These are phyloP conservation scores for Hemichromis elongatus DNA, from an alignment of 2,113 vertebrate genomes.

Conservation along the genomic window DNA sequence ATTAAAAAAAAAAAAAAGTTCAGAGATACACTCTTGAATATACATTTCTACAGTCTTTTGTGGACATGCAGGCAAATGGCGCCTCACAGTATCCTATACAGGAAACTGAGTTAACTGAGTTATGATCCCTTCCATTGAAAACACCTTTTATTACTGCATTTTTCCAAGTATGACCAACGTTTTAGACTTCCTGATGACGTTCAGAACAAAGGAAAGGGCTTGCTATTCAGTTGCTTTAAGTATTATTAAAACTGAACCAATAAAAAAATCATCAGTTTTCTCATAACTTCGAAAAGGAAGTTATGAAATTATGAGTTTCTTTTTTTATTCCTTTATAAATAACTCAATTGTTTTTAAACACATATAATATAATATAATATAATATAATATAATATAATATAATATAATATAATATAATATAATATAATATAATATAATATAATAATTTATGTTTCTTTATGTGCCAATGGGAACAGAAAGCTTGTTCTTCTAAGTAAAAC, in stretches of 20 bases:
- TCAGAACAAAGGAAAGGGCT: not conserved
- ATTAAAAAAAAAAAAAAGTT: not conserved
- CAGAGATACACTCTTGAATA: not conserved
- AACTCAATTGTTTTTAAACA: not conserved
- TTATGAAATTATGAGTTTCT: not conserved
- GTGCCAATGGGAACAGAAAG: not conserved
- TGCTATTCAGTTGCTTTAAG: not conserved
- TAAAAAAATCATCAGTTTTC: not conserved
- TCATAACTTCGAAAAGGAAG: not conserved
- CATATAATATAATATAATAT: not conserved
- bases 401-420: not conserved
- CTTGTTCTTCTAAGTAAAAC: not conserved
- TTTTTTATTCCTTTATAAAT: not conserved
- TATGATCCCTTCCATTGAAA: not conserved
- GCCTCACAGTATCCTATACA: not conserved
- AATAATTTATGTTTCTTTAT: not conserved
- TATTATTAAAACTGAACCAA: too few species aligned
- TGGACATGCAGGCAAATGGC: not conserved
- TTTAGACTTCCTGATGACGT: constrained; percentile 22
- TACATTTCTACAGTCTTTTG: not conserved
- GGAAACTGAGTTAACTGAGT: not conserved
- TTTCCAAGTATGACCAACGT: constrained; percentile 10
- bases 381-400: not conserved
- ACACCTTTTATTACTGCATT: not conserved
- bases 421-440: not conserved